Evolutionary conservation across 2,888 invertebrate genomes (phyloP).

Genomic region (Orthonevra nobilis): DNA sequence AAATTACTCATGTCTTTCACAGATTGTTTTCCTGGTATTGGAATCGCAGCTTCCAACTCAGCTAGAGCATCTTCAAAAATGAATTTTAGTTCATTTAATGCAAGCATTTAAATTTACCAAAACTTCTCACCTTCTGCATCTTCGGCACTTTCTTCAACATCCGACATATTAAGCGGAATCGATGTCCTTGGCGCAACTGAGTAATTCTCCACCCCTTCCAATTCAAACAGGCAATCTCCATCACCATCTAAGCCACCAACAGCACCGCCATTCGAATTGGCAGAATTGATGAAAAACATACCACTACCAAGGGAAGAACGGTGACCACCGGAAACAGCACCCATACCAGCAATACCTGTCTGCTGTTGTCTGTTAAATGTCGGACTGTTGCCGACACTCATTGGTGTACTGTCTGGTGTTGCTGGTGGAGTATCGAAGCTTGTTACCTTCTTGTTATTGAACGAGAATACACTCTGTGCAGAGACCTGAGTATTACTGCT

Average conservation of each 20-base stretch:
- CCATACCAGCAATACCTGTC: slow-evolving; percentile 40
- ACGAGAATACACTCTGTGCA: slow-evolving; percentile 49
- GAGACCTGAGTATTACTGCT: slow-evolving; percentile 57
- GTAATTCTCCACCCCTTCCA: slow-evolving; percentile 83
- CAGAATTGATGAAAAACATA: slow-evolving; percentile 35
- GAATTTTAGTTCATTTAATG: too few species aligned
- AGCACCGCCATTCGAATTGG: slow-evolving; percentile 69
- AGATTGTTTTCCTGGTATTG: slow-evolving; percentile 73
- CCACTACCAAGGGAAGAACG: slow-evolving; percentile 43
- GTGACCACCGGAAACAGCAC: slow-evolving; percentile 15
- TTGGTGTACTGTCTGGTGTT: slow-evolving; percentile 79
- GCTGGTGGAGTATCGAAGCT: slow-evolving; percentile 80
- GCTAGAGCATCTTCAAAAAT: slow-evolving; percentile 76
- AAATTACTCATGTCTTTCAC: slow-evolving; percentile 77
- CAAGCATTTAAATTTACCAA: too few species aligned
- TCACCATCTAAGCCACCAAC: slow-evolving; percentile 82
- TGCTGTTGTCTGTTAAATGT: slow-evolving; percentile 78
- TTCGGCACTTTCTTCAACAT: slow-evolving; percentile 87
- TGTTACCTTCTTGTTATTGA: slow-evolving; percentile 75
- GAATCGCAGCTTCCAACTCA: slow-evolving; percentile 76
- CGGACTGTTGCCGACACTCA: slow-evolving; percentile 80
- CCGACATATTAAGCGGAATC: slow-evolving; percentile 79
- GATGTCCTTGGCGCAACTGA: slow-evolving; percentile 42
- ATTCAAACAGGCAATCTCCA: slow-evolving; percentile 88
- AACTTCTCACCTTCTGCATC: slow-evolving; percentile 92